These are phyloP conservation scores for Rana temporaria DNA, from an alignment of 2,113 vertebrate genomes.

Conservation along the genomic window DNA sequence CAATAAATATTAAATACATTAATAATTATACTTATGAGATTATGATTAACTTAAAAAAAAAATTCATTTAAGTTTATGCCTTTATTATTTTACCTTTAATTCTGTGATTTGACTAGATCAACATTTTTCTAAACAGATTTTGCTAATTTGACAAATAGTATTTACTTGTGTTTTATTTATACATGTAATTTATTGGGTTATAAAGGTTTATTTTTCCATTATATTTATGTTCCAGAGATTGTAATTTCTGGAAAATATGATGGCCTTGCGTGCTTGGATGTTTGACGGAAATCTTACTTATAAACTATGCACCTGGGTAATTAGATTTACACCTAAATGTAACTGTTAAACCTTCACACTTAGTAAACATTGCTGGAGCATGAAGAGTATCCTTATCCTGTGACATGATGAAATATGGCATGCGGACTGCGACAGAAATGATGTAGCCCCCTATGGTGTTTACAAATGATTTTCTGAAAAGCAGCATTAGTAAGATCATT, in stretches of 20 bases:
- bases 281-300: slow-evolving; percentile 51
- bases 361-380: slow-evolving; percentile 47
- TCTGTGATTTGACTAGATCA: slow-evolving; percentile 28
- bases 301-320: slow-evolving; percentile 53
- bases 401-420: slow-evolving; percentile 13
- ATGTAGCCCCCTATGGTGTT: slow-evolving; percentile 16
- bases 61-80: neutral
- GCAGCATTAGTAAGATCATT: slow-evolving; percentile 45
- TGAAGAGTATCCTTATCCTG: slow-evolving; percentile 52
- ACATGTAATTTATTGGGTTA: slow-evolving; percentile 43
- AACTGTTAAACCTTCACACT: slow-evolving; percentile 51
- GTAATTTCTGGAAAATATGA: slow-evolving; percentile 57
- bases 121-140: slow-evolving; percentile 40
- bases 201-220: slow-evolving; percentile 52
- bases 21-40: too few species aligned
- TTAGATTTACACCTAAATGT: slow-evolving; percentile 54
- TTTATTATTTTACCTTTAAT: slow-evolving; percentile 11
- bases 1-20: too few species aligned
- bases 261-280: slow-evolving; percentile 40
- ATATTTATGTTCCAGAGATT: slow-evolving; percentile 50
- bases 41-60: too few species aligned
- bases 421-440: slow-evolving; percentile 10
- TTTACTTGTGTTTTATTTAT: slow-evolving; percentile 50
- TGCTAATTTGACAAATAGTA: slow-evolving; percentile 47
- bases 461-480: slow-evolving; percentile 37